Conservation (phyloP, 2,888 invertebrate genomes). For the Pseudanteris insignis region DNA sequence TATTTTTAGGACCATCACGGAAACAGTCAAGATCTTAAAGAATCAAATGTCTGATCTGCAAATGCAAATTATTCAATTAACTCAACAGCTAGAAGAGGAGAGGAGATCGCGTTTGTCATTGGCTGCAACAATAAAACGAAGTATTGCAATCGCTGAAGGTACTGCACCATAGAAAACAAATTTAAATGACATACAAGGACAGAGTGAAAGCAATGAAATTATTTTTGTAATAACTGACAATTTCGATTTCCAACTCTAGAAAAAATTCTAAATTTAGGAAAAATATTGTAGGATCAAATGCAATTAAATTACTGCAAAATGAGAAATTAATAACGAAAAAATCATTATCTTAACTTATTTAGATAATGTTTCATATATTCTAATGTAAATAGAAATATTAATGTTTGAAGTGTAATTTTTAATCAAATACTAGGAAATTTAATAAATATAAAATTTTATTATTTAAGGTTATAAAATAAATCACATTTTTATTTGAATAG, state of each 20-base stretch:
- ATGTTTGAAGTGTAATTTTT: too few species aligned
- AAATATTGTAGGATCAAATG: too few species aligned
- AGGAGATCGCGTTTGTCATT: conserved; percentile 68
- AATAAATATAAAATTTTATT: too few species aligned
- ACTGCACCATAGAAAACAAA: conserved; percentile 46
- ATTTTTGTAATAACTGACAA: conserved; percentile 11
- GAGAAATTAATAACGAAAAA: too few species aligned
- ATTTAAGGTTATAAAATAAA: too few species aligned
- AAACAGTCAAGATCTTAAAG: conserved; percentile 80
- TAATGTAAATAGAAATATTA: too few species aligned
- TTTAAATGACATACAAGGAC: background rate
- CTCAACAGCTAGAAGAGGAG: conserved; percentile 76
- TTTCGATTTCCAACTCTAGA: too few species aligned
- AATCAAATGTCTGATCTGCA: conserved; percentile 77
- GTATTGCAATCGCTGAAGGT: conserved; percentile 57
- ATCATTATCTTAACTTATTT: too few species aligned
- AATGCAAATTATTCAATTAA: conserved; percentile 71
- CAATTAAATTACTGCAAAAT: too few species aligned
- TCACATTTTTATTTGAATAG: too few species aligned
- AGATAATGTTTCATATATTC: too few species aligned
- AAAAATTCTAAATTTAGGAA: too few species aligned
- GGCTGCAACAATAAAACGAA: conserved; percentile 62
- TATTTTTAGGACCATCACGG: conserved; percentile 75
- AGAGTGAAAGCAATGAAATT: conserved; percentile 11
- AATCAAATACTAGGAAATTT: background rate